Evolutionary conservation across 1,140 invertebrate genomes (phyloP).

Genomic region (Orussus abietinus): DNA sequence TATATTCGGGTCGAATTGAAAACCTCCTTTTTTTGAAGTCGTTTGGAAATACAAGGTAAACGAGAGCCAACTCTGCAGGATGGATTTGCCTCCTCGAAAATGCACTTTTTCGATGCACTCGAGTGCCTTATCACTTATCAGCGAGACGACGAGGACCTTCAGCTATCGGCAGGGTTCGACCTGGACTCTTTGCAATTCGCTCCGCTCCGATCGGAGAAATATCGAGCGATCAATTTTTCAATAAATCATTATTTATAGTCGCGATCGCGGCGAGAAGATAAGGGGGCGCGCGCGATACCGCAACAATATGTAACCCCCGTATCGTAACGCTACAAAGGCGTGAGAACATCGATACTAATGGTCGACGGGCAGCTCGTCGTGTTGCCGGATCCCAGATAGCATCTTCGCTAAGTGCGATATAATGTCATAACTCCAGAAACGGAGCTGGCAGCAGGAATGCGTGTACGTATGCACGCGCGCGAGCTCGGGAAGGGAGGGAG

Average conservation of each 20-base stretch:
- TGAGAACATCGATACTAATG: slow-evolving; percentile 46
- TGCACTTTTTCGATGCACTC: too few relatives aligned
- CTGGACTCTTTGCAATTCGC: too few relatives aligned
- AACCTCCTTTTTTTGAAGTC: too few relatives aligned
- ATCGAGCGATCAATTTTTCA: slow-evolving; percentile 24
- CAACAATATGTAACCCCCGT: slow-evolving; percentile 35
- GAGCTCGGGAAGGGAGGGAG: too few relatives aligned
- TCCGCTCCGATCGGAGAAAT: slow-evolving; percentile 24
- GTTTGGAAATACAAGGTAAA: too few relatives aligned
- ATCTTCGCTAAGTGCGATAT: slow-evolving; percentile 43
- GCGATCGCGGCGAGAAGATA: slow-evolving; percentile 18
- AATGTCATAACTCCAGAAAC: slow-evolving; percentile 43
- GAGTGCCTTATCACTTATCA: too few relatives aligned
- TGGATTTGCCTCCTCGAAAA: too few relatives aligned
- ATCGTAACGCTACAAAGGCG: slow-evolving; percentile 34
- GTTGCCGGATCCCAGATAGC: slow-evolving; percentile 34
- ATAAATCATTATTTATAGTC: slow-evolving; percentile 37
- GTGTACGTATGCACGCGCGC: neutral
- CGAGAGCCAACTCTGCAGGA: too few relatives aligned
- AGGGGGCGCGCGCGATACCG: slow-evolving; percentile 25
- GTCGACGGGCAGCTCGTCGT: slow-evolving; percentile 39
- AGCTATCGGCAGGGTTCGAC: too few relatives aligned
- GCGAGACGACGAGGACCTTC: too few relatives aligned
- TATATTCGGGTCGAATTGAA: neutral
- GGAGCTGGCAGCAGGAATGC: slow-evolving; percentile 13